Percentiles rank a stretch among this genome's conserved stretches.
phyloP scores from a whole-genome alignment of 1,140 invertebrate genomes.

The Eumaeus atala region DNA sequence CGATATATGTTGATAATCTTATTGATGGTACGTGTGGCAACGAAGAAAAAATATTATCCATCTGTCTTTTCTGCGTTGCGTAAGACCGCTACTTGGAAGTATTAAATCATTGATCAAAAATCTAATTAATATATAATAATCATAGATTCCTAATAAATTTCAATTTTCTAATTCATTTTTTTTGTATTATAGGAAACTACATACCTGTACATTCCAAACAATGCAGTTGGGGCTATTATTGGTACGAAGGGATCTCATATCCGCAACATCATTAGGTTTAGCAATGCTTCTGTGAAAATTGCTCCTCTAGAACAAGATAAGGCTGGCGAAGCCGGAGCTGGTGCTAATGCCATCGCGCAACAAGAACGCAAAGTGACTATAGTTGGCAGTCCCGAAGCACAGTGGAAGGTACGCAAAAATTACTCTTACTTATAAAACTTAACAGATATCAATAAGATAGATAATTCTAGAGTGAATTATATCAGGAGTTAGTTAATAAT shows the following conservation, averaged over 20 bases:
- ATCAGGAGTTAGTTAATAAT: no score
- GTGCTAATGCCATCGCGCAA: constrained; percentile 52
- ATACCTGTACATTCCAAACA: constrained; percentile 96
- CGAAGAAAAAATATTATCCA: no score
- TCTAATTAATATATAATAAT: no score
- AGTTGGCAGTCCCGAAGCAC: constrained; percentile 93
- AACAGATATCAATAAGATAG: no score
- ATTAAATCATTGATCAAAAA: no score
- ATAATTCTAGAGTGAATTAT: no score
- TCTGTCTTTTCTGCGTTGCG: no score
- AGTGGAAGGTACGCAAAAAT: constrained; percentile 89
- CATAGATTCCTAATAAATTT: no score
- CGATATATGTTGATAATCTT: no score
- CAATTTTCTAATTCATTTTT: background rate
- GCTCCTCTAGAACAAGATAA: constrained; percentile 90
- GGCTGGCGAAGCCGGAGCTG: constrained; percentile 65
- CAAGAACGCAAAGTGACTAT: constrained; percentile 96
- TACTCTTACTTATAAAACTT: no score
- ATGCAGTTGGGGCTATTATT: constrained; percentile 97
- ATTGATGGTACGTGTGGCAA: no score
- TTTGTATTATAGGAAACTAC: constrained; percentile 85
- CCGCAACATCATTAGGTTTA: constrained; percentile 96
- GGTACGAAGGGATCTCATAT: constrained; percentile 97
- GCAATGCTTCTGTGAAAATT: constrained; percentile 95
- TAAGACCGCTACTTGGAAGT: no score